Evolutionary conservation across 2,113 vertebrate species (phyloP).

Genomic region (Otis tarda): DNA sequence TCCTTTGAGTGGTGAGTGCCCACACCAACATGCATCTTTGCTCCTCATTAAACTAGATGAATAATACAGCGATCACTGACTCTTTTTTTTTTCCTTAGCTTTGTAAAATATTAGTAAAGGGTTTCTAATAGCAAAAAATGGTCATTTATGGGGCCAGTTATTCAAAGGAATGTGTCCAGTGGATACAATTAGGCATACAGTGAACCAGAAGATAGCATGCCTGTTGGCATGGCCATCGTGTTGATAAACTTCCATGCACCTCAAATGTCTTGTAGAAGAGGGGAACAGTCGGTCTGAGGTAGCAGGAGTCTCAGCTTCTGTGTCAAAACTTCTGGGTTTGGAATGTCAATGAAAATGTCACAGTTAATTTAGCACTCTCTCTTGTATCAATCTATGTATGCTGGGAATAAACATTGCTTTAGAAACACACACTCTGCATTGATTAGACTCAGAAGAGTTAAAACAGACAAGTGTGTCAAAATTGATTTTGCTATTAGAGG

Average conservation of each 20-base stretch:
- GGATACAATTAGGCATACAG: too few relatives aligned
- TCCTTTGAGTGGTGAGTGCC: background rate
- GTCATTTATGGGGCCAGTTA: background rate
- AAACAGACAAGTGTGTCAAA: background rate
- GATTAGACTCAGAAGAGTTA: background rate
- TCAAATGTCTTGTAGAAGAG: too few relatives aligned
- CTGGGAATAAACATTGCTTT: background rate
- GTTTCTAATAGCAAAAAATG: background rate
- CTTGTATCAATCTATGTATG: background rate
- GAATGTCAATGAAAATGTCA: background rate
- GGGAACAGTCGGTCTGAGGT: too few relatives aligned
- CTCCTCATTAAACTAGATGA: background rate
- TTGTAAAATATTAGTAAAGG: background rate
- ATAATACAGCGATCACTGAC: background rate
- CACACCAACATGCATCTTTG: background rate
- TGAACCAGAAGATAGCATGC: too few relatives aligned
- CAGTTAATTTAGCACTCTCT: background rate
- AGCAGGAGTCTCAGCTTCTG: too few relatives aligned
- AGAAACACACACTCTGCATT: background rate
- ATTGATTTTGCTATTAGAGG: background rate
- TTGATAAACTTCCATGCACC: too few relatives aligned
- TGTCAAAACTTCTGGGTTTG: too few relatives aligned
- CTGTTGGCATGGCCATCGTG: too few relatives aligned
- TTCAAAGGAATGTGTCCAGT: background rate
- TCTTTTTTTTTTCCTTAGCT: background rate